Evolutionary conservation across 2,113 vertebrate genomes (phyloP), one percentile per base, ranked within the genome.

Genomic region (Myrmophylax atrothorax): DNA sequence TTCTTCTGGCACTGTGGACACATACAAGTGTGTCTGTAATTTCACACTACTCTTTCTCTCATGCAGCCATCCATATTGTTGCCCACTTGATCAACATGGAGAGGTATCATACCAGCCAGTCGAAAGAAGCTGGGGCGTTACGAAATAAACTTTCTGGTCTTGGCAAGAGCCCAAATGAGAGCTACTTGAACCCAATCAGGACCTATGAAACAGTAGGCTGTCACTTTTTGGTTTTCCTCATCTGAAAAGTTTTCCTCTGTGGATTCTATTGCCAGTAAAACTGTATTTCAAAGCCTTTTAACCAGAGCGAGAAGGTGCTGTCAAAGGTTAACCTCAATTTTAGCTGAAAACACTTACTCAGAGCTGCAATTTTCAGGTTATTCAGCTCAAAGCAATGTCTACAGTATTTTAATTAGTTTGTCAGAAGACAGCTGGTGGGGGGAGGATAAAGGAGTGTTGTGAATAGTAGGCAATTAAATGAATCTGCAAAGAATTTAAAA

Each of bases 171-270:
- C 91, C 96, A 19, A 98, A 98, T 80, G 98, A 98, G 94, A 98
- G 95, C 93, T 98, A 98, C 96, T 95, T 98, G 95, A 98, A 98
- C 92, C 98, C 98, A 60, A 96, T 98, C 89, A 97, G 98, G 88
- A 98, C 96, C 77, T 95, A 97, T 60, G 94, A 97, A 81, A 94
- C 89, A 0, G 98, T 98, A 97, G 98, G 98, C 89, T 87, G 82
- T 37, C 76, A 69, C 40, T 79, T 76, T 83, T 60, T 58, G 17
- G 26, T 58, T 89, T 96, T 93, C 46, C 42, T 95, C 53, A 64
- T 83, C 73, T 87, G 69, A 89, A 91, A 95, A 85, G 35, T 35
- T 75, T 72, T 93, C 90, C 68, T 87, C 84, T 78, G 78, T 77
- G 63, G 13, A 79, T 86, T 83, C 35, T 42, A 47, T 81, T 89